phyloP scores from a whole-genome alignment of 1,140 invertebrate species.

The Papilio polyxenes region DNA sequence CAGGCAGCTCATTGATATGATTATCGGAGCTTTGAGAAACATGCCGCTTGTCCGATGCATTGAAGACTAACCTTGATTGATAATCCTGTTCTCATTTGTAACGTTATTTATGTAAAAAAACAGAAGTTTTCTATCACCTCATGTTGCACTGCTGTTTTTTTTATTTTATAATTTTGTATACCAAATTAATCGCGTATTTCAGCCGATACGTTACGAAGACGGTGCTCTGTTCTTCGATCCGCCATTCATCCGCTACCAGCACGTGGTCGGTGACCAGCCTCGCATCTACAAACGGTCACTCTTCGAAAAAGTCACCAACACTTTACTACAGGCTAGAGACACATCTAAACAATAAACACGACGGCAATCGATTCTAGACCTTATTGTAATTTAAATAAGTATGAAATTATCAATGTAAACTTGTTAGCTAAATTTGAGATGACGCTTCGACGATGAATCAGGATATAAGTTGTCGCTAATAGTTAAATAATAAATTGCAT shows the following conservation, averaged over 20 bases:
- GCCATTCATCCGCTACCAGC: constrained; percentile 58
- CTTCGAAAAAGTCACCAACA: constrained; percentile 62
- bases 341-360: constrained; percentile 49
- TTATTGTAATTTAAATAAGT: neutral
- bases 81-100: neutral
- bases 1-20: neutral
- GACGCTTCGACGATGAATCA: neutral
- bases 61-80: neutral
- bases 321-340: constrained; percentile 57
- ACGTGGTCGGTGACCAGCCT: constrained; percentile 61
- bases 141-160: no score
- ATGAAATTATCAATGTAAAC: constrained; percentile 13
- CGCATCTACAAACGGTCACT: constrained; percentile 73
- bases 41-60: neutral
- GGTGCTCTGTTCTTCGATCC: constrained; percentile 58
- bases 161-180: no score
- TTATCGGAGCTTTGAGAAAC: neutral
- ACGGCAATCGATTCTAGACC: constrained; percentile 4
- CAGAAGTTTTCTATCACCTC: no score
- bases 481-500: constrained; percentile 1
- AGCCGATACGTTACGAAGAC: constrained; percentile 74
- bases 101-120: no score
- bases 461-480: neutral
- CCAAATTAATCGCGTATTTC: constrained; percentile 38
- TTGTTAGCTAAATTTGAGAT: constrained; percentile 1